These are phyloP conservation scores for Mionectes olivaceus DNA, from an alignment of 2,797 vertebrate genomes.

Conservation along the genomic window DNA sequence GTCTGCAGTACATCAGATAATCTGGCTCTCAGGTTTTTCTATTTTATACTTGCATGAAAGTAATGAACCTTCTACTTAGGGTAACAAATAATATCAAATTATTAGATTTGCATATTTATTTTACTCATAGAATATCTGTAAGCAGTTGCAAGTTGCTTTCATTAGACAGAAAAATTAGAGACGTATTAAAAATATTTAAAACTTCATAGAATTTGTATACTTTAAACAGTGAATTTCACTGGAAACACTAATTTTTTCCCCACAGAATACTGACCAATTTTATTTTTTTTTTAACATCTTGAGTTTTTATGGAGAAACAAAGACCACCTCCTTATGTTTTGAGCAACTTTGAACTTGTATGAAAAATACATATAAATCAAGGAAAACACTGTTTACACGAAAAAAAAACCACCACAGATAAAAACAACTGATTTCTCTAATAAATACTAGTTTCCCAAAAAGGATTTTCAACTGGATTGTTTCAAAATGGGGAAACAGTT, in stretches of 20 bases:
- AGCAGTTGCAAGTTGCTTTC: background rate
- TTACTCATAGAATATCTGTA: background rate
- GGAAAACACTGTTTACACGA: background rate
- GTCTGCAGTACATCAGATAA: background rate
- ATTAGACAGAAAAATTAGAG: background rate
- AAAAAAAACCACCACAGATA: fast-evolving
- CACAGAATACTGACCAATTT: background rate
- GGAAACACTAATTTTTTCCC: background rate
- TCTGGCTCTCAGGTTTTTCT: background rate
- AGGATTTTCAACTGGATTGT: background rate
- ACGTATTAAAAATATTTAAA: background rate
- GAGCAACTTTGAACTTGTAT: background rate
- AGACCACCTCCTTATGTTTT: fast-evolving
- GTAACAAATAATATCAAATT: background rate
- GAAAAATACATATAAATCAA: background rate
- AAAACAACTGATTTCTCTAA: background rate
- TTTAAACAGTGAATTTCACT: background rate
- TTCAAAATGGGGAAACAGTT: background rate
- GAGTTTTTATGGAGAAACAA: background rate
- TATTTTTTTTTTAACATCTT: background rate
- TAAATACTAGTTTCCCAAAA: background rate
- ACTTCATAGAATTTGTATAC: background rate
- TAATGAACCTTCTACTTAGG: background rate
- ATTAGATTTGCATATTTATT: background rate
- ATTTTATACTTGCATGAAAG: background rate